A percentile compares a stretch with the other conserved stretches of the same genome.
phyloP scores from a whole-genome alignment of 2,113 vertebrate genomes.

The Brevimyrus niger region DNA sequence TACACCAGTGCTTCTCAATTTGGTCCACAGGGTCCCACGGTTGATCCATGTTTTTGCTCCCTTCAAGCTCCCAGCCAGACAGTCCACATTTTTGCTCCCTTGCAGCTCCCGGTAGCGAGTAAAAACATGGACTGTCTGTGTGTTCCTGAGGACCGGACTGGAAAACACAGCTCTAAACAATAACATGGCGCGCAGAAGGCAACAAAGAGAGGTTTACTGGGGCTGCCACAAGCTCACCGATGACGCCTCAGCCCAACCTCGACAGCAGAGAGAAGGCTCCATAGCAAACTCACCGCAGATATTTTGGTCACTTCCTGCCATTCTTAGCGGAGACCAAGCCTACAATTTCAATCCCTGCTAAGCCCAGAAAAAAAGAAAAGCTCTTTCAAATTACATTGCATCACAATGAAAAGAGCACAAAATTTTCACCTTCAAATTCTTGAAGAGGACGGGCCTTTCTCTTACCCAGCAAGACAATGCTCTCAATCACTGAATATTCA shows the following conservation, averaged over 20 bases:
- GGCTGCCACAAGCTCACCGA: background rate
- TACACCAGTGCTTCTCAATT: background rate
- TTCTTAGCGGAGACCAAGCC: background rate
- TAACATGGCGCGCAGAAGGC: background rate
- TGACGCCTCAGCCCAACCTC: background rate
- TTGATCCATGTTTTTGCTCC: background rate
- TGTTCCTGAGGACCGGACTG: background rate
- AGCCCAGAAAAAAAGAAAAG: background rate
- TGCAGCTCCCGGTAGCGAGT: background rate
- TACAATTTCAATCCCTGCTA: slow-evolving; percentile 12
- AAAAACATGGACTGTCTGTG: background rate
- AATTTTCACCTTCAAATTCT: background rate
- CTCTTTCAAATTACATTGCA: background rate
- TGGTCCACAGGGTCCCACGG: background rate
- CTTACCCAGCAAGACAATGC: background rate
- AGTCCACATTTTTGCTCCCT: background rate
- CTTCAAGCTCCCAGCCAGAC: background rate
- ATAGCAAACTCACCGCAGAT: background rate
- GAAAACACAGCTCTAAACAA: background rate
- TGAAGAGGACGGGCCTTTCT: background rate
- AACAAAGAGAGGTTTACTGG: background rate
- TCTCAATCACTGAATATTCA: slow-evolving; percentile 1
- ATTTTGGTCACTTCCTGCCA: background rate
- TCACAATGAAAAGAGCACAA: background rate
- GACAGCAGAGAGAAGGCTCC: background rate